Conservation (phyloP, 2,797 vertebrate genomes). For the Linurgus olivaceus region DNA sequence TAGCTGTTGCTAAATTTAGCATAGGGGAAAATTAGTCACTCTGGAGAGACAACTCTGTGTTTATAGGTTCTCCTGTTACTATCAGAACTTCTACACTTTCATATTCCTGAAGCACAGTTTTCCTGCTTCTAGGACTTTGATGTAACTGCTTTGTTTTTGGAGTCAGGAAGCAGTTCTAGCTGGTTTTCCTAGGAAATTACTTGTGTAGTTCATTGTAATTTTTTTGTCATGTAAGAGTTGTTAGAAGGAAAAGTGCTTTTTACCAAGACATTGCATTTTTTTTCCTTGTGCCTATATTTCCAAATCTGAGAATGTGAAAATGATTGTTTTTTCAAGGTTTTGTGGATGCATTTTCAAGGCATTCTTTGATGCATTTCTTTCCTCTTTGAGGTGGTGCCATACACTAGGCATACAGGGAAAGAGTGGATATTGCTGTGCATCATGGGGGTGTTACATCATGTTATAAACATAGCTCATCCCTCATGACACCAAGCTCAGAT, state of each 20-base stretch:
- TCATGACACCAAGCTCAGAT: background rate
- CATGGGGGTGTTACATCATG: fast-evolving
- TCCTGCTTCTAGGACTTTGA: background rate
- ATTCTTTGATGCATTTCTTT: background rate
- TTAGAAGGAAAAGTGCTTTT: background rate
- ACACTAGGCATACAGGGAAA: background rate
- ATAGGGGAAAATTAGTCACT: background rate
- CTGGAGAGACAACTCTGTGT: background rate
- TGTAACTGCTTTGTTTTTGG: background rate
- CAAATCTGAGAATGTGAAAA: background rate
- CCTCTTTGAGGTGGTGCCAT: background rate
- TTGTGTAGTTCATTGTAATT: background rate
- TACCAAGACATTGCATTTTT: background rate
- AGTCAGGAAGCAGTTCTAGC: background rate
- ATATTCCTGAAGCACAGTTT: background rate
- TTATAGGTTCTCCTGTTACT: background rate
- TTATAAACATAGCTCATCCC: background rate
- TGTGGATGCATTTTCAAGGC: background rate
- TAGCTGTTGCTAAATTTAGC: background rate
- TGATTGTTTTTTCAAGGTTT: background rate
- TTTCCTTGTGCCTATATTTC: background rate
- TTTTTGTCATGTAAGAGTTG: background rate
- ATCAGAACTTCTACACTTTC: background rate
- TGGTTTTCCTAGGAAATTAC: background rate
- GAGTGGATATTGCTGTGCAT: background rate